phyloP scores from a whole-genome alignment of 2,113 vertebrate species.

The Mirza zaza region DNA sequence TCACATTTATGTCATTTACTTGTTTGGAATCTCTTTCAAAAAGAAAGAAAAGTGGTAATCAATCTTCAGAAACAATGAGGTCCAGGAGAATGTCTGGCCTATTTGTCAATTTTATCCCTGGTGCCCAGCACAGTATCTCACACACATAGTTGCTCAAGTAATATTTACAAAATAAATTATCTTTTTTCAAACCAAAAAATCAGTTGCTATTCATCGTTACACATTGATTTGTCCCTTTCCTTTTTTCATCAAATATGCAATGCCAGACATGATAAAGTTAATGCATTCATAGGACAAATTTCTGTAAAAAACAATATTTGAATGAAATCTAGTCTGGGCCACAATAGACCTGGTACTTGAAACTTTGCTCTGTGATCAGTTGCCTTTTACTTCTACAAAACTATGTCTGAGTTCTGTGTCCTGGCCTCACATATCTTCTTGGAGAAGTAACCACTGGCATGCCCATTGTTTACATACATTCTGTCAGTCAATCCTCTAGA shows the following conservation, averaged over 20 bases:
- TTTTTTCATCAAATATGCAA: neutral
- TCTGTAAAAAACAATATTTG: neutral
- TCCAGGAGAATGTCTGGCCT: neutral
- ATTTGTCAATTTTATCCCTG: neutral
- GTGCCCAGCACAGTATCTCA: neutral
- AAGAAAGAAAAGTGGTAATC: neutral
- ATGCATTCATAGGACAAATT: neutral
- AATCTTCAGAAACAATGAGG: neutral
- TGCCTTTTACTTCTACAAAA: neutral
- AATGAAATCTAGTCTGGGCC: neutral
- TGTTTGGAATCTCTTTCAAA: neutral
- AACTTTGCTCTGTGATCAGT: neutral
- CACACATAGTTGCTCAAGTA: neutral
- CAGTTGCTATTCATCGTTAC: neutral
- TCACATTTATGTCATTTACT: neutral
- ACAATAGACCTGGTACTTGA: neutral
- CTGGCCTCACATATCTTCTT: neutral
- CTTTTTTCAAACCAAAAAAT: neutral
- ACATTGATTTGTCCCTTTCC: neutral
- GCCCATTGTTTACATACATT: neutral
- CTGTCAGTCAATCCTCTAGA: neutral
- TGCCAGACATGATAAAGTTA: neutral
- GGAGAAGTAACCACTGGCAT: neutral
- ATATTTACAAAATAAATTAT: neutral
- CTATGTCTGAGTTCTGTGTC: neutral